A percentile compares a stretch with the other conserved stretches of the same genome.
phyloP scores from a whole-genome alignment of 2,113 vertebrate species.

The Gadus chalcogrammus region DNA sequence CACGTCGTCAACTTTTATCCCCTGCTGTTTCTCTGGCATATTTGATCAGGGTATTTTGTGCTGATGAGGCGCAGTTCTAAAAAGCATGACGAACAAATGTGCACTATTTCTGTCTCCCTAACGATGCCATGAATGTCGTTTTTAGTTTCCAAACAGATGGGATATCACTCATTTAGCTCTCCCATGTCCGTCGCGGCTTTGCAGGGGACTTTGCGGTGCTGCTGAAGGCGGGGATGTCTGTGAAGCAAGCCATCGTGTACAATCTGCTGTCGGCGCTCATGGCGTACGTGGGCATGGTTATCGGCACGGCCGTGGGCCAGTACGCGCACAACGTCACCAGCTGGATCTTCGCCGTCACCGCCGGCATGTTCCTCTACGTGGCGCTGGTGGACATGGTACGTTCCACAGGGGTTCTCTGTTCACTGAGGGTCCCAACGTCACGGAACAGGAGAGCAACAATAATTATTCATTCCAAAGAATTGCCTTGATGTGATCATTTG shows the following conservation, averaged over 20 bases:
- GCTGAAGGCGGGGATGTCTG: slow-evolving; percentile 95
- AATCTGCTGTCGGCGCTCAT: slow-evolving; percentile 96
- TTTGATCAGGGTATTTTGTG: too few relatives aligned
- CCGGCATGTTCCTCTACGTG: slow-evolving; percentile 99
- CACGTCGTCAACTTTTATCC: too few relatives aligned
- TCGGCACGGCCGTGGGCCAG: slow-evolving; percentile 93
- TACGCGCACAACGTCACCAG: slow-evolving; percentile 92
- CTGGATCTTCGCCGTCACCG: slow-evolving; percentile 97
- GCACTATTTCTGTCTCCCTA: too few relatives aligned
- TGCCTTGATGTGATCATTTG: too few relatives aligned
- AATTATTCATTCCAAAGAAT: too few relatives aligned
- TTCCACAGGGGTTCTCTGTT: not conserved
- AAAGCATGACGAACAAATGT: too few relatives aligned
- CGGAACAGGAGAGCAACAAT: too few relatives aligned
- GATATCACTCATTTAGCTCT: not conserved
- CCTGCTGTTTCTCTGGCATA: too few relatives aligned
- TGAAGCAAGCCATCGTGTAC: slow-evolving; percentile 96
- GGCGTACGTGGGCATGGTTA: slow-evolving; percentile 95
- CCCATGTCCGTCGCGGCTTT: not conserved
- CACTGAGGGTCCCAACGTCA: too few relatives aligned
- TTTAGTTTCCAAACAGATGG: too few relatives aligned
- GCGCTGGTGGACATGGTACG: slow-evolving; percentile 98
- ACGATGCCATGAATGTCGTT: too few relatives aligned
- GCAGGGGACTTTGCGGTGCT: slow-evolving; percentile 97
- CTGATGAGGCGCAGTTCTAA: too few relatives aligned